phyloP scores from a whole-genome alignment of 2,113 vertebrate species.

The Cebidichthys violaceus region DNA sequence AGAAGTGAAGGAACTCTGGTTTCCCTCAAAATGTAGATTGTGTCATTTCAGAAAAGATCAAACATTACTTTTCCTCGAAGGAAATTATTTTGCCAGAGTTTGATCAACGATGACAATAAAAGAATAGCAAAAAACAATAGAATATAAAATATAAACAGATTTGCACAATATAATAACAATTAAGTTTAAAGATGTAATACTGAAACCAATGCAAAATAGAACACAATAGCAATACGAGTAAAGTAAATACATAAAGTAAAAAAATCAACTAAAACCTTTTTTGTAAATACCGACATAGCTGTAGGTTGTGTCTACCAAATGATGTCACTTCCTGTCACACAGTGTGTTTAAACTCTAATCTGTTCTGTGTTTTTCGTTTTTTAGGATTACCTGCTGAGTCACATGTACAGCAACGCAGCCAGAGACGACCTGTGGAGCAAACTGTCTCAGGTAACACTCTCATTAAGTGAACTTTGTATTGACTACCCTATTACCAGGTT shows the following conservation, averaged over 20 bases:
- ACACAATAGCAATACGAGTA: background rate
- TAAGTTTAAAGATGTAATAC: background rate
- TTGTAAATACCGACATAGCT: background rate
- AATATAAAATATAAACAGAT: no score
- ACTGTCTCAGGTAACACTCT: constrained; percentile 89
- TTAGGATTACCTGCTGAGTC: constrained; percentile 94
- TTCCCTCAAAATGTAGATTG: no score
- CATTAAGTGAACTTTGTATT: background rate
- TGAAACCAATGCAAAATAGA: background rate
- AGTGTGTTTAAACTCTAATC: background rate
- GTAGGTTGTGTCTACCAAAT: background rate
- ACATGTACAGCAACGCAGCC: constrained; percentile 95
- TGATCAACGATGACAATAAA: no score
- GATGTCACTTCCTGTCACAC: background rate
- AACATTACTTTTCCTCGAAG: no score
- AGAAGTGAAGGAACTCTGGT: no score
- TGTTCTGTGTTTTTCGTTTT: constrained; percentile 44
- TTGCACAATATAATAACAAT: background rate
- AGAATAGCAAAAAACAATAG: no score
- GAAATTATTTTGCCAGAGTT: no score
- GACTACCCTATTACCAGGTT: background rate
- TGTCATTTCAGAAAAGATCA: no score
- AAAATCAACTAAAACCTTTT: no score
- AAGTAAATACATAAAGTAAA: background rate
- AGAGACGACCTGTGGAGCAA: constrained; percentile 95